Evolutionary conservation across 2,888 invertebrate genomes (phyloP).

Genomic region (Synergus japonicus): DNA sequence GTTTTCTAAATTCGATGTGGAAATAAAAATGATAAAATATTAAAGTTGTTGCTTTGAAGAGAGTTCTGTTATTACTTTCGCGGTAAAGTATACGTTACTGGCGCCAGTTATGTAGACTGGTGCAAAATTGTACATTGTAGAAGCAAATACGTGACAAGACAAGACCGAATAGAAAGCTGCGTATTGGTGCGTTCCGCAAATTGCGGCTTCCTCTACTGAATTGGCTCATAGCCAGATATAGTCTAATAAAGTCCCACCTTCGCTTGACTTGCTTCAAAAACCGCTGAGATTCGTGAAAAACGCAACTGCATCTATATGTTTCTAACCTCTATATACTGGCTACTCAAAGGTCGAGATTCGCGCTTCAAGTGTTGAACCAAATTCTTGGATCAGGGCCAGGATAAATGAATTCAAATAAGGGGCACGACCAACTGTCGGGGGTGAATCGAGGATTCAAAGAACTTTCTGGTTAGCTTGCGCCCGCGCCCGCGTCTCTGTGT

Average conservation of each 20-base stretch:
- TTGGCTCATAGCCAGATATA: slow-evolving; percentile 14
- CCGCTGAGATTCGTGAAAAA: slow-evolving; percentile 48
- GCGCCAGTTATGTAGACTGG: slow-evolving; percentile 12
- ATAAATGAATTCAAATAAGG: slow-evolving; percentile 50
- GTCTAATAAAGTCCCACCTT: slow-evolving; percentile 16
- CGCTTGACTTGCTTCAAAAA: background rate
- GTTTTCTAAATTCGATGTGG: background rate
- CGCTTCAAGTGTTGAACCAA: slow-evolving; percentile 51
- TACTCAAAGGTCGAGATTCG: slow-evolving; percentile 14
- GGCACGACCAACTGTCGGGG: slow-evolving; percentile 6
- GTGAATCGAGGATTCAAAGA: slow-evolving; percentile 46
- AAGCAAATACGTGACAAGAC: slow-evolving; percentile 25
- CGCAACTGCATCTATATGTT: slow-evolving; percentile 22
- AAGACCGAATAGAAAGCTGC: slow-evolving; percentile 29
- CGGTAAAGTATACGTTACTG: background rate
- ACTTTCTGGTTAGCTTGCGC: background rate
- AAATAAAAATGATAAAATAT: background rate
- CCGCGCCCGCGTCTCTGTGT: background rate
- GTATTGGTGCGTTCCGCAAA: slow-evolving; percentile 50
- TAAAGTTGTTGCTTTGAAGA: background rate
- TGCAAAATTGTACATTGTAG: slow-evolving; percentile 4
- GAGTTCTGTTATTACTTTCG: background rate
- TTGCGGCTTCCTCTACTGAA: slow-evolving; percentile 45
- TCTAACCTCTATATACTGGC: slow-evolving; percentile 31
- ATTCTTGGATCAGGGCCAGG: slow-evolving; percentile 57